Evolutionary conservation across 2,113 vertebrate species (phyloP).

Genomic region (Archilochus colubris): DNA sequence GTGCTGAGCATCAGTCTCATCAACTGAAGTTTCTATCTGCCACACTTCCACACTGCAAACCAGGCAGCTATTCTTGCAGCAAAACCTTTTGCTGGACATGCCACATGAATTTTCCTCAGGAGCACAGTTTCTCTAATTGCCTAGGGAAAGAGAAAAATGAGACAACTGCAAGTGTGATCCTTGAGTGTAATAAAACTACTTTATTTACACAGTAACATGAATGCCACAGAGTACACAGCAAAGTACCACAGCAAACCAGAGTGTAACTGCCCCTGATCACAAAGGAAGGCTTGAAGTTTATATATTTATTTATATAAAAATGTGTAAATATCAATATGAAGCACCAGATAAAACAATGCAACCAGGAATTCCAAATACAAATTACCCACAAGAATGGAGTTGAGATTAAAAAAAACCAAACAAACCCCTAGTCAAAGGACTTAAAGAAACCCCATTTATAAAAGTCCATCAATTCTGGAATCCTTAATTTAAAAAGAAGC

Average conservation of each 20-base stretch:
- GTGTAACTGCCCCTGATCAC: conserved; percentile 67
- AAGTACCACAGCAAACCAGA: conserved; percentile 85
- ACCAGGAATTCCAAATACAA: conserved; percentile 63
- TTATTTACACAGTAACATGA: conserved; percentile 84
- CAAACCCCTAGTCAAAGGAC: neutral
- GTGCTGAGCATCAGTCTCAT: neutral
- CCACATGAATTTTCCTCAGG: neutral
- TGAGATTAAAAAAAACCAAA: neutral
- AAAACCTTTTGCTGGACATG: neutral
- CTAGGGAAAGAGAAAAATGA: neutral
- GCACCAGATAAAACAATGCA: conserved; percentile 68
- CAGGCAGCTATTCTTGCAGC: neutral
- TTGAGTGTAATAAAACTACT: conserved; percentile 76
- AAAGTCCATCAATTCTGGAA: conserved; percentile 2
- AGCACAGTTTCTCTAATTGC: rapidly evolving
- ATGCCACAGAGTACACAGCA: conserved; percentile 80
- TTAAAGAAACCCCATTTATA: conserved; percentile 31
- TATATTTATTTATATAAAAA: conserved; percentile 65
- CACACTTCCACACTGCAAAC: neutral
- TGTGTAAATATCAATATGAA: conserved; percentile 60
- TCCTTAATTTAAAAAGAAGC: conserved; percentile 50
- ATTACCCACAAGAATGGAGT: conserved; percentile 26
- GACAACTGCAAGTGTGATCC: neutral
- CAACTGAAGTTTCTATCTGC: neutral
- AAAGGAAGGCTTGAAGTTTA: conserved; percentile 58